Evolutionary conservation across 23 tunicate genomes (phyloP), one percentile per base, ranked within the genome.

Genomic region (Diplosoma virens): DNA sequence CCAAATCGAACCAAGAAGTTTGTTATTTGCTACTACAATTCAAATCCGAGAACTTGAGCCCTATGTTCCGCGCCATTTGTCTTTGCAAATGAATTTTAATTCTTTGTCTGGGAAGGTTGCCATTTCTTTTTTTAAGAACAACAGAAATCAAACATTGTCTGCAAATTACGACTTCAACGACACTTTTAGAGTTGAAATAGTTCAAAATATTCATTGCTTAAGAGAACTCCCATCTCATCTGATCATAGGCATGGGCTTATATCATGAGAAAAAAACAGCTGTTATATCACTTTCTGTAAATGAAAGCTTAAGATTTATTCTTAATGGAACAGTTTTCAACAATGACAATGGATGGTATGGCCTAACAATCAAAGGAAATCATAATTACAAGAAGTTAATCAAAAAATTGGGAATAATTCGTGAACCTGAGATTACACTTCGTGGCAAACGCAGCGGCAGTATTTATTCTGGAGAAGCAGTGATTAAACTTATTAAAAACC

Each of bases 271-370:
- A n/a, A n/a, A n/a, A n/a, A n/a, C n/a, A 5, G 69, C 34, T 5
- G 33, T 3, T n/a, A 5, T 11, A 26, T 4, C 24, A 6, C 3
- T 6, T 63, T 7, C 14, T 28, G 34, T 3, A 63, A 45, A 45
- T 16, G 65, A 58, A 6, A 58, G 65, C 7, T 14, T 24, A 17
- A 14, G 17, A 11, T 18, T 7, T 29, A 65, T 31, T 37, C 11
- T 68, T 41, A 14, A 41, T 28, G 87, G 75, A 21, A 60, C 63
- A 17, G n/a, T 82, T 29, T n/a, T 68, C 20, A 63, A 30, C 1
- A 71, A 77, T 20, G 46, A 47, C 21, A 67, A 74, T 27, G 77
- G 85, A 0, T 82, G 87, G 87, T 82, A 82, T 50, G 87, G 87
- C 4, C 25, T 35, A 26, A n/a, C 72, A 0, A 27, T 59, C 20